Evolutionary conservation across 2,888 invertebrate species (phyloP), one percentile per base, ranked within the genome.

Genomic region (Saturnia japonica): DNA sequence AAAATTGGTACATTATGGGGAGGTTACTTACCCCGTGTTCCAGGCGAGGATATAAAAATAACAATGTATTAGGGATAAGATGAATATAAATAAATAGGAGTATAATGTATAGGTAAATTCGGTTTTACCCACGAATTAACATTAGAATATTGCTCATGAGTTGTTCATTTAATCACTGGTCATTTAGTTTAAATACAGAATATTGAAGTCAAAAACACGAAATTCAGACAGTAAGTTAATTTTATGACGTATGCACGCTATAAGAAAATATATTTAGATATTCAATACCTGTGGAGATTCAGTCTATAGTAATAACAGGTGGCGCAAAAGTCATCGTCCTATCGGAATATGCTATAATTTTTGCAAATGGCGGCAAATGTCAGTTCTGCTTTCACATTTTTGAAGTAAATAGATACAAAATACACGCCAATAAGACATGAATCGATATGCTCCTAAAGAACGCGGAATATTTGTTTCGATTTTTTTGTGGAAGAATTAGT

Each of bases 341-440:
- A 4, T 22, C 22, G 28, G 28, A 12, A 60, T n/a, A 71, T 60
- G 42, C 45, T 22, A 60, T 60, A 22, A 60, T 60, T 22, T 70
- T 54, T 47, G 47, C 34, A 43, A 51, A 40, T 67, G 47, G 69
- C 69, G 28, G 60, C 60, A 43, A 69, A 62, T 69, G 45, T 69
- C 69, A 69, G 43, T 19, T 69, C 62, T 69, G 62, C 43, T 69
- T 62, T 62, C 43, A 69, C 69, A 69, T 62, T 64, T 62, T 62
- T 69, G 62, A 60, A 69, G 62, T 69, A 69, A 69, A 69, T 62
- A 69, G 43, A 69, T 69, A 62, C 62, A 62, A 69, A 69, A 69
- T 69, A 69, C 62, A 42, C 62, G 69, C 43, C 62, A 69, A 57
- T 43, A 43, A 43, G 43, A 4, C 43, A 43, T 43, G 43, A 43